A percentile compares a stretch with the other conserved stretches of the same genome.
Evolutionary conservation across 92 coral and sea anemone species (phyloP).

Genomic region (Siderastrea siderea): DNA sequence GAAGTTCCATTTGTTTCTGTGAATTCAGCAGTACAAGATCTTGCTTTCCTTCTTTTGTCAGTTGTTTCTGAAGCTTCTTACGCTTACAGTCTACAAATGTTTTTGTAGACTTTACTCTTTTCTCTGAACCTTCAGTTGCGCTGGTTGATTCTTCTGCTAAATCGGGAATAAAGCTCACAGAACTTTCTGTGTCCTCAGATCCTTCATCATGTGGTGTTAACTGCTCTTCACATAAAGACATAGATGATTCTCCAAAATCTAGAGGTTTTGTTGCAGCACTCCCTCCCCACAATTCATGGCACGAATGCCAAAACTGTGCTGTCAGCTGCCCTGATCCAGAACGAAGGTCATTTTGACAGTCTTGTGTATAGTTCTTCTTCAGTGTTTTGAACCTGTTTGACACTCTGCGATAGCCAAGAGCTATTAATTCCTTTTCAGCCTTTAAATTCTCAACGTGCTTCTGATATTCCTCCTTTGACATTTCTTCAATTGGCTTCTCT

Average conservation of each 20-base stretch:
- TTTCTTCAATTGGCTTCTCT: slow-evolving; percentile 1
- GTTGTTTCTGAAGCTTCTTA: too few relatives aligned
- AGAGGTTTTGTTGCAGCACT: not conserved
- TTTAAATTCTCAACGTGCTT: not conserved
- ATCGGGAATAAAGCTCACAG: too few relatives aligned
- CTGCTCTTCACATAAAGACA: slow-evolving; percentile 4
- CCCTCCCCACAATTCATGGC: slow-evolving; percentile 39
- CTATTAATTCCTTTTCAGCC: slow-evolving; percentile 22
- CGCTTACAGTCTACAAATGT: not conserved
- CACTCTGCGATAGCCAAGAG: slow-evolving; percentile 44
- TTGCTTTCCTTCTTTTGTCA: too few relatives aligned
- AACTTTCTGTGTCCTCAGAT: slow-evolving; percentile 5
- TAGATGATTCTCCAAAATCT: slow-evolving; percentile 26
- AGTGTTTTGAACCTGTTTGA: slow-evolving; percentile 42
- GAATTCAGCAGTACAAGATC: not conserved
- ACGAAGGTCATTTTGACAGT: slow-evolving; percentile 22
- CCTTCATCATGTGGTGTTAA: not conserved
- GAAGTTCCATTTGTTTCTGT: slow-evolving; percentile 6
- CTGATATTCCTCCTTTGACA: too few relatives aligned
- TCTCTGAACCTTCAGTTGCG: too few relatives aligned
- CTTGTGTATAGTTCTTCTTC: slow-evolving; percentile 21
- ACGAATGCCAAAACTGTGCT: slow-evolving; percentile 19
- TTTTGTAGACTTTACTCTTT: slow-evolving; percentile 1
- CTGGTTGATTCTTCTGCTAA: too few relatives aligned
- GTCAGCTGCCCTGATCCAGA: slow-evolving; percentile 10